Evolutionary conservation across 92 coral and sea anemone species (phyloP).

Genomic region (Umimayanthus chanpuru): DNA sequence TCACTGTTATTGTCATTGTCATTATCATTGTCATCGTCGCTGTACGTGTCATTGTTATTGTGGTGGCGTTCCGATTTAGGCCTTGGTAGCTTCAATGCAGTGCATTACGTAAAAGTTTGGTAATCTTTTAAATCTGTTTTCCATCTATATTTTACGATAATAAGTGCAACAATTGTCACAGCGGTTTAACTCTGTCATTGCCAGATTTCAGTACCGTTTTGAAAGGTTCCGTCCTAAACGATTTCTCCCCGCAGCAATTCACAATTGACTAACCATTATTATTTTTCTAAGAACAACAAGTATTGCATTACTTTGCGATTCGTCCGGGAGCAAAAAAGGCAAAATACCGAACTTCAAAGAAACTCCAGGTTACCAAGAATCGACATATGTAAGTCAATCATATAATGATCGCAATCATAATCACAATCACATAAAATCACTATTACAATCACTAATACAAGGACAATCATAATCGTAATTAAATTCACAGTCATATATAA

Average conservation of each 20-base stretch:
- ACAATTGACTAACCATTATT: not conserved
- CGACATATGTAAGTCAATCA: not conserved
- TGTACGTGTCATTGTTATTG: no score
- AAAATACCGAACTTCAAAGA: constrained; percentile 15
- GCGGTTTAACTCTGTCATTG: no score
- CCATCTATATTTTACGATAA: no score
- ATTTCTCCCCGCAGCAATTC: not conserved
- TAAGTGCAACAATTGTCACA: no score
- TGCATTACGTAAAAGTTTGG: no score
- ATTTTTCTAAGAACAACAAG: constrained; percentile 16
- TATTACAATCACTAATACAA: not conserved
- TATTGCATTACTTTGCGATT: constrained; percentile 23
- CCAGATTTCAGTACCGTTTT: no score
- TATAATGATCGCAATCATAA: not conserved
- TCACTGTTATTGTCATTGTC: no score
- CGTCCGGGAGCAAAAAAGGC: constrained; percentile 27
- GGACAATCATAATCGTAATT: not conserved
- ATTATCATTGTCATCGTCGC: no score
- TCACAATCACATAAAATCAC: not conserved
- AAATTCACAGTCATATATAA: not conserved
- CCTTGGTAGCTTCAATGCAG: no score
- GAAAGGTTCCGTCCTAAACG: no score
- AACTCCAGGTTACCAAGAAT: not conserved
- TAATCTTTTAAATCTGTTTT: no score
- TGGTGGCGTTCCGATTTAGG: no score